Conservation (phyloP, 2,888 invertebrate genomes). For the Drosophila siamana region DNA sequence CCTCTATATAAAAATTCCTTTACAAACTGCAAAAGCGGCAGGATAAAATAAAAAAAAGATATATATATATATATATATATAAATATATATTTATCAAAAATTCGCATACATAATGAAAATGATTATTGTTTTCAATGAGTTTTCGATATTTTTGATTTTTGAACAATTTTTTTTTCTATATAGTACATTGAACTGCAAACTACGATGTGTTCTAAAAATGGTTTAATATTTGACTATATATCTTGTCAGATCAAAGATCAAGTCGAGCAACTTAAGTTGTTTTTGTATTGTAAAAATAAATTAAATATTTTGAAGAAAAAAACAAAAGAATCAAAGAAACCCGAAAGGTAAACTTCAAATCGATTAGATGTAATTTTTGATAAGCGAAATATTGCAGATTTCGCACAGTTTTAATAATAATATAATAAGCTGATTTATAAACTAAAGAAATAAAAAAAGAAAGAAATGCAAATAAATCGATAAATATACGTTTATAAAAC, state of each 20-base stretch:
- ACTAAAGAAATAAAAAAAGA: slow-evolving; percentile 22
- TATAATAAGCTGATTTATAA: slow-evolving; percentile 63
- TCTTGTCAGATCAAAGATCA: slow-evolving; percentile 61
- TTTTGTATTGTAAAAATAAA: slow-evolving; percentile 50
- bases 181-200: slow-evolving; percentile 62
- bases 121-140: slow-evolving; percentile 31
- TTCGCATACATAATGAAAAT: slow-evolving; percentile 7
- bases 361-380: slow-evolving; percentile 67
- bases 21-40: background rate
- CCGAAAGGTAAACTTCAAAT: slow-evolving; percentile 24
- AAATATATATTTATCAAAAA: background rate
- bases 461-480: slow-evolving; percentile 37
- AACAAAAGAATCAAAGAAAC: slow-evolving; percentile 7
- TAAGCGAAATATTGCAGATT: slow-evolving; percentile 59
- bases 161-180: slow-evolving; percentile 22
- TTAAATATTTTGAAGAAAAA: slow-evolving; percentile 3
- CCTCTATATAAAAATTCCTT: background rate
- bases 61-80: background rate
- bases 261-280: slow-evolving; percentile 52
- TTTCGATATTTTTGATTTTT: slow-evolving; percentile 32
- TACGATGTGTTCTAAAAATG: slow-evolving; percentile 72
- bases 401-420: slow-evolving; percentile 65
- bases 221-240: slow-evolving; percentile 68
- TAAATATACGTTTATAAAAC: slow-evolving; percentile 55
- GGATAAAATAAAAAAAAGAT: background rate